These are phyloP conservation scores for Rhopalosiphum maidis DNA, from an alignment of 1,140 invertebrate genomes.

Conservation along the genomic window DNA sequence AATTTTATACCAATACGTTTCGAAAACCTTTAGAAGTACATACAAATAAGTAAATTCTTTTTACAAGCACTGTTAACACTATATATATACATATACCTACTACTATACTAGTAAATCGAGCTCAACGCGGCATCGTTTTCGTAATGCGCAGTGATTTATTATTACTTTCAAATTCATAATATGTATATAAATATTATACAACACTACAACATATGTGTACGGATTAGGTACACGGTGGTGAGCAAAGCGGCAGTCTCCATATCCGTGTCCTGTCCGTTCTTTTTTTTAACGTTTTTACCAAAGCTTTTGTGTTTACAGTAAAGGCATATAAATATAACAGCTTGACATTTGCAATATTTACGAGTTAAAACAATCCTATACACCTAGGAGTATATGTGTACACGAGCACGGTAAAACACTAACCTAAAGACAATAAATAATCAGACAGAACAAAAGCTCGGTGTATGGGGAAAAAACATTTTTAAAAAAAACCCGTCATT, in stretches of 20 bases:
- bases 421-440: conserved; percentile 10
- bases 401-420: not conserved
- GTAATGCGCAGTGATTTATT: not conserved
- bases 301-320: not conserved
- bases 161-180: not conserved
- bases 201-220: not conserved
- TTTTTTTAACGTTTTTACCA: not conserved
- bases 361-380: conserved; percentile 8
- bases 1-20: not conserved
- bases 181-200: not conserved
- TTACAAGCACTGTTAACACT: not conserved
- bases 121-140: not conserved
- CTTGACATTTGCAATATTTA: conserved; percentile 9
- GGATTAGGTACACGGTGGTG: not conserved
- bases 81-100: not conserved
- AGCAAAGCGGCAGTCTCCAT: not conserved
- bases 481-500: not conserved
- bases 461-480: not conserved
- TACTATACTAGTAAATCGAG: not conserved
- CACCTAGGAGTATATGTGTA: not conserved
- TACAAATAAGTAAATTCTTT: not conserved
- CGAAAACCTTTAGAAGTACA: not conserved
- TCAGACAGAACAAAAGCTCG: not conserved
- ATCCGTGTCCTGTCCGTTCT: not conserved
- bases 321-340: not conserved